Conservation (phyloP, 1,140 invertebrate genomes). For the Adoxophyes honmai region DNA sequence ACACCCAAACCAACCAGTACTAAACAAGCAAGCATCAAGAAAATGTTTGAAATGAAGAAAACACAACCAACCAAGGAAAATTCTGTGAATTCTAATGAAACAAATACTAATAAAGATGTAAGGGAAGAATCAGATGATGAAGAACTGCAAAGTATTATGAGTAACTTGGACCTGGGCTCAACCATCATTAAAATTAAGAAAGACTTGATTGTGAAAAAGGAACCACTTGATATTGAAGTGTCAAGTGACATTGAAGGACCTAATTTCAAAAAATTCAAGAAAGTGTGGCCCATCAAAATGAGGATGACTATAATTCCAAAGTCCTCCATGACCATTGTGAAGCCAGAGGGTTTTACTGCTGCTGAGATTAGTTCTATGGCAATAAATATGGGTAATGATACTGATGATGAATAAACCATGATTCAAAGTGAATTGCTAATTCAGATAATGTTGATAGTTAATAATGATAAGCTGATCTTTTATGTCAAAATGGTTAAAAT, state of each 20-base stretch:
- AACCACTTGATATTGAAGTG: constrained; percentile 33
- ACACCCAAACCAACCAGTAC: constrained; percentile 21
- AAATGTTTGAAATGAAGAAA: constrained; percentile 25
- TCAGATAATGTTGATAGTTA: too few relatives aligned
- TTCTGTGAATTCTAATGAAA: not conserved
- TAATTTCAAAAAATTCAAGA: constrained; percentile 70
- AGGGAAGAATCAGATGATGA: constrained; percentile 40
- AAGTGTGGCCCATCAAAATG: constrained; percentile 63
- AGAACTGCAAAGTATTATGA: constrained; percentile 48
- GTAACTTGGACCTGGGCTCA: constrained; percentile 49
- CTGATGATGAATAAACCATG: not conserved
- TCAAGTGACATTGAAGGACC: constrained; percentile 26
- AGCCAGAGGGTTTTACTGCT: constrained; percentile 10
- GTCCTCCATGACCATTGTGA: constrained; percentile 22
- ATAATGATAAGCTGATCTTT: too few relatives aligned
- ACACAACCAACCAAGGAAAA: constrained; percentile 10
- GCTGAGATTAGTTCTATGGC: constrained; percentile 1
- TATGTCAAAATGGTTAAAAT: constrained; percentile 5
- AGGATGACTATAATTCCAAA: constrained; percentile 37
- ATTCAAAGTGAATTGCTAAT: too few relatives aligned
- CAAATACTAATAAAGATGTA: constrained; percentile 18
- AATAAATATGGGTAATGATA: constrained; percentile 1
- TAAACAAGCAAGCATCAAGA: constrained; percentile 17
- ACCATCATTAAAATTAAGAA: constrained; percentile 41
- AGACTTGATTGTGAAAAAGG: constrained; percentile 58